These are phyloP conservation scores for Emydoidea blandingii DNA, from an alignment of 2,797 vertebrate species.

Conservation along the genomic window DNA sequence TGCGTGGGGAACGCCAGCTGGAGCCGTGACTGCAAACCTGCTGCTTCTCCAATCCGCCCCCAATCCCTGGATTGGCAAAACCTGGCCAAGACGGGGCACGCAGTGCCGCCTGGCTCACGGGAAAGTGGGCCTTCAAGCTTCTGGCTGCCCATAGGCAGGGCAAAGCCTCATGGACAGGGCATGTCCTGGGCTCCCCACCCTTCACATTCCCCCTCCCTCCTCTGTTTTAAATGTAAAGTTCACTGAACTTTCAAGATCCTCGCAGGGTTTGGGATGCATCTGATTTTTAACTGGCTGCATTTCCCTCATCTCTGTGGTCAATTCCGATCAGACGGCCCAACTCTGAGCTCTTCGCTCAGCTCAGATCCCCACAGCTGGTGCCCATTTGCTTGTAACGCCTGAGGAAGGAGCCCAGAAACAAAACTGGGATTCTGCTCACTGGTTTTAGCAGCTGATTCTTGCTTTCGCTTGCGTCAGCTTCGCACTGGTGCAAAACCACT, in stretches of 20 bases:
- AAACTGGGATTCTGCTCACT: background rate
- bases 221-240: too few species aligned
- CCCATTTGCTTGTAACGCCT: background rate
- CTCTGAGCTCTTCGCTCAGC: background rate
- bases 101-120: too few species aligned
- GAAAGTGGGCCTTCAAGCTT: background rate
- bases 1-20: too few species aligned
- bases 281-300: rapidly evolving
- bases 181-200: too few species aligned
- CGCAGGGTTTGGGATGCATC: rapidly evolving
- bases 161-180: background rate
- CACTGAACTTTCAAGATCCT: background rate
- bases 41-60: background rate
- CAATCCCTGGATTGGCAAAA: background rate
- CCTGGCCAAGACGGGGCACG: too few species aligned
- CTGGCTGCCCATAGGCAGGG: too few species aligned
- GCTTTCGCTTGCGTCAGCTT: background rate
- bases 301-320: background rate
- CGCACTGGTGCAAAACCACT: background rate
- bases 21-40: background rate
- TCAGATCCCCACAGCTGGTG: background rate
- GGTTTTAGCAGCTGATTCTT: background rate
- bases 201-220: too few species aligned
- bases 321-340: background rate
- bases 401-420: background rate